Percentiles rank a stretch among this genome's conserved stretches.
Evolutionary conservation across 2,888 invertebrate species (phyloP).

Genomic region (Microplitis manilae): DNA sequence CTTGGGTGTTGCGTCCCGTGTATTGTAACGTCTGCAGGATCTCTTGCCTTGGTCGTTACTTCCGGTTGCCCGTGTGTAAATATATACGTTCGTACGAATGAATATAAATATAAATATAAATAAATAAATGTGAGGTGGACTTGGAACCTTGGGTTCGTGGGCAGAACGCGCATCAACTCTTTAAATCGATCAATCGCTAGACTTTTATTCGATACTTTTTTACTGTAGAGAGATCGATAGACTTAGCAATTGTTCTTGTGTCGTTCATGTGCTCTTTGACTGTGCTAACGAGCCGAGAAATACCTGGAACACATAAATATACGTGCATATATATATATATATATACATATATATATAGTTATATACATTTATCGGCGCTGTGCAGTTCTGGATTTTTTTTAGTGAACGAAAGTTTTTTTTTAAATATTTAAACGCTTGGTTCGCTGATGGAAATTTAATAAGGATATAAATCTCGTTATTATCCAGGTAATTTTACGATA

Average conservation of each 20-base stretch:
- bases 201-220: not conserved
- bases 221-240: conserved; percentile 15
- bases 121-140: not conserved
- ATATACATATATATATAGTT: conserved; percentile 6
- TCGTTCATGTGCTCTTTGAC: conserved; percentile 26
- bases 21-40: conserved; percentile 7
- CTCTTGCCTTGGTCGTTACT: conserved; percentile 44
- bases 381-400: not conserved
- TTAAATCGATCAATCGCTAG: not conserved
- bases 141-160: too few relatives aligned
- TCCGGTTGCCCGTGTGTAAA: conserved; percentile 41
- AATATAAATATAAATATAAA: not conserved
- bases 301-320: conserved; percentile 11
- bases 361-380: conserved; percentile 5
- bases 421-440: too few relatives aligned
- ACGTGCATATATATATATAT: conserved; percentile 12
- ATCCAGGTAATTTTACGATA: too few relatives aligned
- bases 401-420: not conserved
- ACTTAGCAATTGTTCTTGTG: conserved; percentile 20
- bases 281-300: conserved; percentile 28
- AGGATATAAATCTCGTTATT: too few relatives aligned
- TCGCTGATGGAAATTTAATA: too few relatives aligned
- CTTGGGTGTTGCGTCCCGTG: conserved; percentile 26
- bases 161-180: too few relatives aligned
- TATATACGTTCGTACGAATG: too few relatives aligned